A percentile compares a stretch with the other conserved stretches of the same genome.
Evolutionary conservation across 2,797 vertebrate genomes (phyloP).

Genomic region (Spea hammondii): DNA sequence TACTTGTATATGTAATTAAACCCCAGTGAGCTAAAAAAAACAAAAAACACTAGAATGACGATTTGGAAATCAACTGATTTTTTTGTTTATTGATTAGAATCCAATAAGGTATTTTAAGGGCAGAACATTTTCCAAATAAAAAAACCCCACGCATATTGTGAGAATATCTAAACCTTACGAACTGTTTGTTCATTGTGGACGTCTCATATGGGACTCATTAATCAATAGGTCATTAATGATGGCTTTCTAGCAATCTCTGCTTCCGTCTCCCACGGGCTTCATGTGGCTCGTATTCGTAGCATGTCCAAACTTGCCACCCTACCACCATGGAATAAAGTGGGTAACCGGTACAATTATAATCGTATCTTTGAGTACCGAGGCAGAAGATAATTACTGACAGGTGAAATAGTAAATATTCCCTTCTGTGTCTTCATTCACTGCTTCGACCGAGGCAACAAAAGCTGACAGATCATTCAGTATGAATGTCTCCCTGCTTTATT

Average conservation of each 20-base stretch:
- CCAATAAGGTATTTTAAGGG: too few species aligned
- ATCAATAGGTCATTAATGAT: conserved; percentile 39
- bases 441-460: neutral
- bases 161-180: too few species aligned
- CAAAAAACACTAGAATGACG: too few species aligned
- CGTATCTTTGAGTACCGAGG: neutral
- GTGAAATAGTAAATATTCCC: conserved; percentile 34
- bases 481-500: neutral
- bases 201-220: conserved; percentile 33
- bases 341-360: neutral
- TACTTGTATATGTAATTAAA: too few species aligned
- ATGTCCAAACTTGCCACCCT: conserved; percentile 9
- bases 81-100: too few species aligned
- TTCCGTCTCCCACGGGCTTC: conserved; percentile 1
- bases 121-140: too few species aligned
- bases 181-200: neutral
- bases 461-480: neutral
- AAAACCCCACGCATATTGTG: too few species aligned
- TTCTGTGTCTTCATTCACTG: neutral
- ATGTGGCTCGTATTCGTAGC: conserved; percentile 8
- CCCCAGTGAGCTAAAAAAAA: too few species aligned
- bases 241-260: conserved; percentile 18
- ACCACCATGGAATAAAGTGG: neutral
- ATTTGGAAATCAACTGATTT: too few species aligned
- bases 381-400: conserved; percentile 18